A percentile compares a stretch with the other conserved stretches of the same genome.
These are phyloP conservation scores for Nymphalis io DNA, from an alignment of 1,140 invertebrate genomes.

Conservation along the genomic window DNA sequence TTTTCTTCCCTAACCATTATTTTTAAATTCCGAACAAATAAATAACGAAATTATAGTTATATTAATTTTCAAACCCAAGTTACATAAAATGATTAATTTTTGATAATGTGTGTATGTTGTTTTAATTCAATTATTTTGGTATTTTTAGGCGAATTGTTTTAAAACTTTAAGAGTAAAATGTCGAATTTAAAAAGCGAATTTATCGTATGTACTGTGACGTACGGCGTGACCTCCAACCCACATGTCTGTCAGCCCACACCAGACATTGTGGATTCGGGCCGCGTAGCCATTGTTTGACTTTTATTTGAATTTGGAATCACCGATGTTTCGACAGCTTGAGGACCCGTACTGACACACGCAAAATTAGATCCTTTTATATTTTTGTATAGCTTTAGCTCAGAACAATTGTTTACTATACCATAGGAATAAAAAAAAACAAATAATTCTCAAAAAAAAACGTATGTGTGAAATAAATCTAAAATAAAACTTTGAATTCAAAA, in stretches of 20 bases:
- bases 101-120: too few species aligned
- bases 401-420: not conserved
- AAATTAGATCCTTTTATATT: slow-evolving; percentile 19
- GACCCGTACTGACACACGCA: slow-evolving; percentile 31
- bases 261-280: slow-evolving; percentile 71
- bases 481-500: too few species aligned
- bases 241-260: slow-evolving; percentile 70
- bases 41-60: too few species aligned
- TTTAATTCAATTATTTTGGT: too few species aligned
- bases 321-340: slow-evolving; percentile 60
- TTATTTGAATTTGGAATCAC: slow-evolving; percentile 71
- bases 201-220: slow-evolving; percentile 51
- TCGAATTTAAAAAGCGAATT: slow-evolving; percentile 49
- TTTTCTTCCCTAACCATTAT: not conserved
- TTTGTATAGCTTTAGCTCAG: not conserved
- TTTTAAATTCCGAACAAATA: not conserved
- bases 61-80: too few species aligned
- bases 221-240: slow-evolving; percentile 72
- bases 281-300: slow-evolving; percentile 72
- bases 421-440: not conserved
- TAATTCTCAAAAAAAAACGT: too few species aligned
- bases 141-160: not conserved
- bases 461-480: too few species aligned
- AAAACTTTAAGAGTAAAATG: slow-evolving; percentile 1
- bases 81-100: too few species aligned